Evolutionary conservation across 1,140 invertebrate genomes (phyloP).

Genomic region (Artemia franciscana): DNA sequence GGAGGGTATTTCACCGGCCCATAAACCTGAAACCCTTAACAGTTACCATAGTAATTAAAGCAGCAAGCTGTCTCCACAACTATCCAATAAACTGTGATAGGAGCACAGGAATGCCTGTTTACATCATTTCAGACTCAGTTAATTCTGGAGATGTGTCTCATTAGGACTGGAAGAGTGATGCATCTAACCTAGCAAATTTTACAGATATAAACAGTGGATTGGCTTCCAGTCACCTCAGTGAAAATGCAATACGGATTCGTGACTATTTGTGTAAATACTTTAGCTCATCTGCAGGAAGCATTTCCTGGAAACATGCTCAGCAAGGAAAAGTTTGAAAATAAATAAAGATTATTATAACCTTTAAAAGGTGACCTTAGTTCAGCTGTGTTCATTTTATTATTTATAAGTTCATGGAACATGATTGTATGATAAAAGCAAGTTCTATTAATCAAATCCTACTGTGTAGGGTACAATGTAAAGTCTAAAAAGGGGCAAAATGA

Average conservation of each 20-base stretch:
- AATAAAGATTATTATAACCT: background rate
- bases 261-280: background rate
- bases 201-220: background rate
- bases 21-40: background rate
- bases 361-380: no score
- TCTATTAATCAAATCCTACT: no score
- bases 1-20: constrained; percentile 4
- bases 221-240: background rate
- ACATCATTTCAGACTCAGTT: background rate
- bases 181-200: background rate
- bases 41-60: background rate
- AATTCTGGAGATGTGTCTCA: background rate
- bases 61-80: background rate
- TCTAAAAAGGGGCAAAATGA: no score
- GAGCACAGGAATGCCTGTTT: background rate
- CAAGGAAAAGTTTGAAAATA: background rate
- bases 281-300: background rate
- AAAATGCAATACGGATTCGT: background rate
- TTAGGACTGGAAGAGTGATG: background rate
- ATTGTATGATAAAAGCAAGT: no score
- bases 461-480: no score
- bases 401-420: no score
- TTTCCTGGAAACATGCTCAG: background rate
- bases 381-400: no score
- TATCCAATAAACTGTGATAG: background rate